Evolutionary conservation across 2,113 vertebrate genomes (phyloP), one percentile per base, ranked within the genome.

Genomic region (Mobula hypostoma): DNA sequence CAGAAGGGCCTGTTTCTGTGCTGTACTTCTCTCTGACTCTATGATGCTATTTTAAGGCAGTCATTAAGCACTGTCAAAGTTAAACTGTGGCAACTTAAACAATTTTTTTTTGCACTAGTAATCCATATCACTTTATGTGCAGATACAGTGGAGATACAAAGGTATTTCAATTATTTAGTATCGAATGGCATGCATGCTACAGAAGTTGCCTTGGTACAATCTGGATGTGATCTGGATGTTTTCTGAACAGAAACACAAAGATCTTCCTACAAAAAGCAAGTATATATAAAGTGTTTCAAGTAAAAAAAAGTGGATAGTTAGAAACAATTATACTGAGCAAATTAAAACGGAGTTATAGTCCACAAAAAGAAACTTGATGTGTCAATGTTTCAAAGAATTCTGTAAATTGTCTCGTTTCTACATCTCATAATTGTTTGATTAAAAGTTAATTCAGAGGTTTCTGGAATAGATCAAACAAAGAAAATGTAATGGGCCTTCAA

Each of bases 341-440:
- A 2, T 79, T 21, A 94, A 61, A 8, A 32, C 48, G 48, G 79
- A 94, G 29, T 36, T 83, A 63, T 63, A 48, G 27, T 21, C 56
- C 91, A 76, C 48, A 94, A 36, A 36, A 58, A 63, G 48, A 48
- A 94, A 58, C 19, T 32, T 29, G 76, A 68, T 8, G 29, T 27
- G 21, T 80, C 8, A 48, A 74, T 94, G 94, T 61, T 36, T 92
- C 36, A 91, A 90, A 91, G 63, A 32, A 68, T 66, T n/a, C 61
- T 36, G 14, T 48, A 48, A 48, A 48, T 48, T 48, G 1, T 48
- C 1, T 48, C 48, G 3, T 48, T 48, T 1, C 48, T 48, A 48
- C 48, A 48, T 48, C 3, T 48, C 48, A 4, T 4, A 48, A 48
- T 48, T 48, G 48, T 48, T 48, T 29, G 63, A n/a, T 70, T 92